Base-by-base conservation (phyloP, 2,797 vertebrate genomes). In the Acanthurus tractus region DNA sequence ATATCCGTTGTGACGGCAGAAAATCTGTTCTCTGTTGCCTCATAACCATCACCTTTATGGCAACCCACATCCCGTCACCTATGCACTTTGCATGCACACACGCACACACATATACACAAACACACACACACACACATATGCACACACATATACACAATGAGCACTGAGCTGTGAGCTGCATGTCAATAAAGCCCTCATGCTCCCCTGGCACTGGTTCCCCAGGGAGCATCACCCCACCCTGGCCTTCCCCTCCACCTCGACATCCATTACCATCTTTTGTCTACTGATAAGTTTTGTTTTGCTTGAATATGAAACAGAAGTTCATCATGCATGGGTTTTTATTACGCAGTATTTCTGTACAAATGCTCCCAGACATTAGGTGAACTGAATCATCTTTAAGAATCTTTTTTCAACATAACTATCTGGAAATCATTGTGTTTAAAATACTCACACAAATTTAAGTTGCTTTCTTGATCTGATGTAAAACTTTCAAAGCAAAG, bases 231-330 rank as follows among this genome's bases (percentile, higher is more conserved):
- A 85, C 90, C 86, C 83, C 88, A 84, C 90, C 86, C 89, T 59
- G 86, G 81, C n/a, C 65, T 90, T 92, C 86, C 90, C 89, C 89
- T 89, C 50, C 69, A 71, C 59, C 49, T 72, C 38, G 0, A 46
- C 44, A 57, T 76, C 74, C 63, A 71, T 74, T 69, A 58, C 74
- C 74, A 40, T 70, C 63, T 69, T 75, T 67, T 63, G 52, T 10
- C 13, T 44, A 23, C 49, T 50, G 46, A 57, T 82, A 84, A 87
- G 89, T 93, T 94, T 89, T 91, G 89, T 92, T 95, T 95, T 84
- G 82, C 66, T 76, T 69, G 82, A 94, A 94, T 38, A 73, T 67
- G 91, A 94, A 94, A 94, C 84, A 78, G 6, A 84, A 62, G 17
- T 46, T 20, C 22, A 59, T 6, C 25, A 46, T 62, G 52, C 40